A percentile compares a stretch with the other conserved stretches of the same genome.
phyloP scores from a whole-genome alignment of 2,888 invertebrate genomes.

The Coleophora deauratella region DNA sequence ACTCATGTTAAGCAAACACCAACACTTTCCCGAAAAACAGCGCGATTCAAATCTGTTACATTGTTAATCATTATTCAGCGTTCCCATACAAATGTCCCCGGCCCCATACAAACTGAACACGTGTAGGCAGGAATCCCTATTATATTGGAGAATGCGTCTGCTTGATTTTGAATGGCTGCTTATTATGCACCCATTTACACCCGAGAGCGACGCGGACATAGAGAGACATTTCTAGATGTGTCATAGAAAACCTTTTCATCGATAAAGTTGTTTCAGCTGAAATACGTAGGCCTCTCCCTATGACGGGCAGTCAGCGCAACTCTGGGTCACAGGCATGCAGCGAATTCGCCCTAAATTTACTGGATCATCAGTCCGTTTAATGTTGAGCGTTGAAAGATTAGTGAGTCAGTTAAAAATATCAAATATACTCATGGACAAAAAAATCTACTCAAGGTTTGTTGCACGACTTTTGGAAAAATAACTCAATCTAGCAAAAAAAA shows the following conservation, averaged over 20 bases:
- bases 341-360: too few species aligned
- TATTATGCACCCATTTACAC: constrained; percentile 75
- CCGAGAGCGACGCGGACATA: constrained; percentile 29
- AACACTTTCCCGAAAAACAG: constrained; percentile 10
- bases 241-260: not conserved
- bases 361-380: too few species aligned
- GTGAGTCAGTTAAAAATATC: too few species aligned
- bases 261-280: too few species aligned
- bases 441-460: too few species aligned
- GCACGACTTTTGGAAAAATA: too few species aligned
- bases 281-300: too few species aligned
- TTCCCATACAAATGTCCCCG: constrained; percentile 62
- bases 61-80: constrained; percentile 66
- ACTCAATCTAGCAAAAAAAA: too few species aligned
- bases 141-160: constrained; percentile 62
- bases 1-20: not conserved
- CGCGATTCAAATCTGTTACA: constrained; percentile 25
- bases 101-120: constrained; percentile 49
- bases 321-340: too few species aligned
- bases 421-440: too few species aligned
- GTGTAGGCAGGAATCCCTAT: constrained; percentile 65
- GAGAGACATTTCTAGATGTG: constrained; percentile 19
- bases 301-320: too few species aligned
- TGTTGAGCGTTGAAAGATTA: too few species aligned
- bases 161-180: constrained; percentile 69